Conservation (phyloP, 2,797 vertebrate species). For the Ispidina picta region DNA sequence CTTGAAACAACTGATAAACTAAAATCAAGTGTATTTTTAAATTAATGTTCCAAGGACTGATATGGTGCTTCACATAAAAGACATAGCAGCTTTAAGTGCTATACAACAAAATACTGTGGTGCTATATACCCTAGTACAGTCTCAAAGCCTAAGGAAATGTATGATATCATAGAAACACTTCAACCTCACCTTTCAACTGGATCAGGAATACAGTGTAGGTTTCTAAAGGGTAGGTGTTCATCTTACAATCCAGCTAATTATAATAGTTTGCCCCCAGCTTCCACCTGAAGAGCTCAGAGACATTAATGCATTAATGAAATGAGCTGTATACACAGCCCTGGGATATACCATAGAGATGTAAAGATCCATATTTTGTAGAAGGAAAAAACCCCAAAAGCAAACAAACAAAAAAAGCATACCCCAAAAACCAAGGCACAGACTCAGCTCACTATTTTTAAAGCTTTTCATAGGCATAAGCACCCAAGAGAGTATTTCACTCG, state of each 20-base stretch:
- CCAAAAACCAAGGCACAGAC: neutral
- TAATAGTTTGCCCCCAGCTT: neutral
- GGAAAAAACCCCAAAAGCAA: neutral
- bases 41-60: neutral
- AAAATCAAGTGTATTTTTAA: conserved; percentile 7
- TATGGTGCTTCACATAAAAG: neutral
- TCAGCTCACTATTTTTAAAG: neutral
- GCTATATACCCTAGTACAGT: neutral
- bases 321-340: neutral
- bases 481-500: neutral
- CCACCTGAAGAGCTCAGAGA: neutral
- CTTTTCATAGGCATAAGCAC: neutral
- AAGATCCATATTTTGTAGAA: neutral
- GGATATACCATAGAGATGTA: neutral
- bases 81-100: neutral
- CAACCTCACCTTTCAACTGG: neutral
- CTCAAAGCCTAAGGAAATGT: neutral
- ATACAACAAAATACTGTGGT: neutral
- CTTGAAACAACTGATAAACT: conserved; percentile 21
- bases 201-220: neutral
- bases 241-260: neutral
- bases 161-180: neutral
- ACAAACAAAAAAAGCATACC: neutral
- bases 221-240: neutral
- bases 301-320: neutral